These are phyloP conservation scores for Xylophagus ater DNA, from an alignment of 2,888 invertebrate genomes.

Conservation along the genomic window DNA sequence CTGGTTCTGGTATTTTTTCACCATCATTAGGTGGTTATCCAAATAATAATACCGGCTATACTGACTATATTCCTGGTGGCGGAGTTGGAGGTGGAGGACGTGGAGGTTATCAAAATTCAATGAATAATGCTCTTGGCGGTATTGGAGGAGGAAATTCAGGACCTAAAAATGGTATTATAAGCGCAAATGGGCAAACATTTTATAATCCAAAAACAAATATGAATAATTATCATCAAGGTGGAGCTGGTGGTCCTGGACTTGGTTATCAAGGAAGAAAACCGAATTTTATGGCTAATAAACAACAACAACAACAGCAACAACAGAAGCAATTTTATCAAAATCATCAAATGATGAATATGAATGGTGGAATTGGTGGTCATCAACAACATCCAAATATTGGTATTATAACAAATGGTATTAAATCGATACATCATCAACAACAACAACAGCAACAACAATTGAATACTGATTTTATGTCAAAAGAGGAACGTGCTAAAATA, in stretches of 20 bases:
- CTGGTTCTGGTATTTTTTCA: conserved; percentile 7
- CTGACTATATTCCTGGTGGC: neutral
- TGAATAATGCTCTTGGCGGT: conserved; percentile 6
- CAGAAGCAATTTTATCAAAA: conserved; percentile 6
- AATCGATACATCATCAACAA: conserved; percentile 9
- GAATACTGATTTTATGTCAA: conserved; percentile 23
- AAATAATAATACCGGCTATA: neutral
- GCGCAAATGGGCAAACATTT: neutral
- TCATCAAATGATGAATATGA: neutral
- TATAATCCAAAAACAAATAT: too few species aligned
- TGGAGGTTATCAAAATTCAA: conserved; percentile 7
- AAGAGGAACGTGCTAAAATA: conserved; percentile 43
- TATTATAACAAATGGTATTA: neutral
- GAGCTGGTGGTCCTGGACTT: neutral
- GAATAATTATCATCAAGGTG: neutral
- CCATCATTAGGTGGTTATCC: conserved; percentile 7
- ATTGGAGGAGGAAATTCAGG: too few species aligned
- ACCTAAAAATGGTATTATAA: too few species aligned
- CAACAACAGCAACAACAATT: conserved; percentile 11
- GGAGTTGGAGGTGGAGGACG: too few species aligned
- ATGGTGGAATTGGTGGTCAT: neutral
- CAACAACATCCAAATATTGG: too few species aligned
- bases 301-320: neutral
- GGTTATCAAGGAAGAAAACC: conserved; percentile 7
- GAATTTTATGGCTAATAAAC: neutral